Conservation (phyloP, 2,113 vertebrate species). For the Coptodon rendalli region DNA sequence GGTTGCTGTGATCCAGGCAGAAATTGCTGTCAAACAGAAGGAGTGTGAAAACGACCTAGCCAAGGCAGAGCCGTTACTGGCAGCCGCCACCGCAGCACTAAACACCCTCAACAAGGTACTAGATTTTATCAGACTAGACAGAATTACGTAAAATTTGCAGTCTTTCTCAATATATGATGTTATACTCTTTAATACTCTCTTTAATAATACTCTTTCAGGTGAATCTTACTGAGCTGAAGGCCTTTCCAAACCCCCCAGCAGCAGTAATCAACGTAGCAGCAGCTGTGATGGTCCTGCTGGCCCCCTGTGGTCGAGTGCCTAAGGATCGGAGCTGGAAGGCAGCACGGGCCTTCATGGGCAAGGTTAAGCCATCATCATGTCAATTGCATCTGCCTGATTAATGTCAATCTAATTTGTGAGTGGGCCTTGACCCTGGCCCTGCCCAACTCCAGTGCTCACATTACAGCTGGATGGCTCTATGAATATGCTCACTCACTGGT, state of each 20-base stretch:
- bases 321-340: constrained; percentile 81
- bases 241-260: constrained; percentile 74
- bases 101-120: constrained; percentile 82
- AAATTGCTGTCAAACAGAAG: constrained; percentile 76
- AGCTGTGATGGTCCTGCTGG: constrained; percentile 80
- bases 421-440: constrained; percentile 60
- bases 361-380: constrained; percentile 72
- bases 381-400: constrained; percentile 59
- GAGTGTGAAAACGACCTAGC: constrained; percentile 78
- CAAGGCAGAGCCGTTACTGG: constrained; percentile 80
- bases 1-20: constrained; percentile 77
- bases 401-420: constrained; percentile 62
- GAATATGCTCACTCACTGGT: constrained; percentile 51
- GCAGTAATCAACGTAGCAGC: constrained; percentile 78
- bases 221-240: constrained; percentile 83
- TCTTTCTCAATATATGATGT: not conserved
- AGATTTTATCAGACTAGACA: not conserved
- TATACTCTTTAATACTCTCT: not conserved
- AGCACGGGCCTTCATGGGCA: constrained; percentile 78
- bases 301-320: constrained; percentile 67
- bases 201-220: constrained; percentile 56
- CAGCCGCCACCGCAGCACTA: constrained; percentile 75
- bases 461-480: constrained; percentile 41
- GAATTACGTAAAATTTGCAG: not conserved
- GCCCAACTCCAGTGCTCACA: constrained; percentile 25